Conservation (phyloP, 2,888 invertebrate species). For the Euplagia quadripunctaria region DNA sequence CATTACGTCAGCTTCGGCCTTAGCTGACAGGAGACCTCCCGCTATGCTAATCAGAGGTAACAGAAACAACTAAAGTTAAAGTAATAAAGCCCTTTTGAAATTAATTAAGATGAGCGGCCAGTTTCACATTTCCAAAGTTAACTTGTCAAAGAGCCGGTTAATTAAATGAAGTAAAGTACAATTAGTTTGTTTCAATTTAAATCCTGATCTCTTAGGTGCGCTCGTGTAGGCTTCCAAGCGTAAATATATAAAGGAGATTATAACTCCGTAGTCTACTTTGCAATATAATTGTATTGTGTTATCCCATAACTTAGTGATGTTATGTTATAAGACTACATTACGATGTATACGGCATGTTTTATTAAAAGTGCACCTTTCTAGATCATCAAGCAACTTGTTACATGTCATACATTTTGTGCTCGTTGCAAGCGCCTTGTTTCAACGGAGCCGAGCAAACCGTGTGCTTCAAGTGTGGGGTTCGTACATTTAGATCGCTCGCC, state of each 20-base stretch:
- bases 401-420: not conserved
- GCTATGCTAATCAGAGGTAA: slow-evolving; percentile 34
- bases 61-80: slow-evolving; percentile 49
- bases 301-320: not conserved
- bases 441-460: not conserved
- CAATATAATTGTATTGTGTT: not conserved
- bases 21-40: slow-evolving; percentile 12
- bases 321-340: not conserved
- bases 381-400: not conserved
- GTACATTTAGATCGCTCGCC: not conserved
- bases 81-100: slow-evolving; percentile 60
- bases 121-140: slow-evolving; percentile 63
- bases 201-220: slow-evolving; percentile 9
- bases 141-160: slow-evolving; percentile 67
- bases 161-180: slow-evolving; percentile 67
- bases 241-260: not conserved
- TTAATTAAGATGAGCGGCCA: slow-evolving; percentile 63
- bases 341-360: too few relatives aligned
- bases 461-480: not conserved
- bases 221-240: not conserved
- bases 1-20: slow-evolving; percentile 1
- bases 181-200: slow-evolving; percentile 45
- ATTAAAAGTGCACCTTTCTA: too few relatives aligned
- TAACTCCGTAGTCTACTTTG: not conserved
- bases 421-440: not conserved